Conservation (phyloP, 2,113 vertebrate genomes). For the Zosterops borbonicus region DNA sequence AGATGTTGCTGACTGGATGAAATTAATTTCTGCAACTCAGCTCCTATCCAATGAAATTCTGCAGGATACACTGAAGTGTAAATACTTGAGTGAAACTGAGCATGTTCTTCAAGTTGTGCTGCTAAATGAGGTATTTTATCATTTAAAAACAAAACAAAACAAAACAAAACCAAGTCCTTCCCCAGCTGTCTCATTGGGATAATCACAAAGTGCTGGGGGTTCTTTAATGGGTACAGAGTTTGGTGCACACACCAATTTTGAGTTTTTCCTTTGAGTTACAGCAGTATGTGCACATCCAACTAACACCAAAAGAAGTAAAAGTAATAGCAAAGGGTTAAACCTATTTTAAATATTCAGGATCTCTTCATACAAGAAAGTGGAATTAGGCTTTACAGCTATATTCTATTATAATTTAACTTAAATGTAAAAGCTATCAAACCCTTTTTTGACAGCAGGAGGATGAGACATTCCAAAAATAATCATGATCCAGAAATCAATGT, state of each 20-base stretch:
- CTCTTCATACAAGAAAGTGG: background rate
- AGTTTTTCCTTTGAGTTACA: background rate
- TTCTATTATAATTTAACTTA: background rate
- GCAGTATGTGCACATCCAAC: background rate
- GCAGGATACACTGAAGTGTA: background rate
- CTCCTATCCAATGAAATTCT: background rate
- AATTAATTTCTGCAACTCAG: background rate
- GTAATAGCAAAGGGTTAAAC: background rate
- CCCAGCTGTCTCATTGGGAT: background rate
- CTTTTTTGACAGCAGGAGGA: background rate
- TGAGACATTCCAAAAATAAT: slow-evolving; percentile 4
- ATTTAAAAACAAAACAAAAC: background rate
- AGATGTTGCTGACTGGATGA: background rate
- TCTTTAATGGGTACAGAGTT: background rate
- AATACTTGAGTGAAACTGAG: background rate
- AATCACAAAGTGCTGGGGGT: background rate
- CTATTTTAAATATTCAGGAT: background rate
- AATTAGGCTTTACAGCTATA: background rate
- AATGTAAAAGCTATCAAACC: background rate
- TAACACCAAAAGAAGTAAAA: background rate
- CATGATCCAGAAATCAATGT: background rate
- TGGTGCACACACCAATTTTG: background rate
- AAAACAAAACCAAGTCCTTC: background rate
- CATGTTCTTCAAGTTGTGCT: background rate
- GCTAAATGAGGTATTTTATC: background rate